Evolutionary conservation across 2,888 invertebrate species (phyloP), one percentile per base, ranked within the genome.

Genomic region (Hydriomena furcata): DNA sequence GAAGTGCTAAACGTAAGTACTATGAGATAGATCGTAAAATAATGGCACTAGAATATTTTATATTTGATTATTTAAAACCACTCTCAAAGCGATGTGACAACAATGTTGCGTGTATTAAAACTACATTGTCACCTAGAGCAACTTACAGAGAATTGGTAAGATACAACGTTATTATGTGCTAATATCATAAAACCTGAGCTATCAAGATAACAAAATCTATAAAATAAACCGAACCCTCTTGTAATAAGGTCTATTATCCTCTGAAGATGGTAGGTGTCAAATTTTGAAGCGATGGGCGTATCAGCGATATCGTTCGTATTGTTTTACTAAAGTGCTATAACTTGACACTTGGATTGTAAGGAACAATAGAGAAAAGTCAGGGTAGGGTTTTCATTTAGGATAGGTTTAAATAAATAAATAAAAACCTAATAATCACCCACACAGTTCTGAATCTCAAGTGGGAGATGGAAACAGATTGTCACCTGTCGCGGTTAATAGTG

Each of bases 91-190:
- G 13, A 17, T 10, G 34, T 35, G 11, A 10, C 13, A 21, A 50
- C 44, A 44, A 50, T 24, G 38, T 51, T 24, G 10, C 34, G n/a
- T 27, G 35, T 24, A 32, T 32, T 25, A 37, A 42, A 40, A 25
- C 40, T 31, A 48, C 30, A 47, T 20, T 42, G 52, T 53, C 20
- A 50, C 27, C 35, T 23, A 21, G 24, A 35, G 37, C 36, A 41
- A 35, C 35, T 47, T 32, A 45, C 34, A 40, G 38, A 25, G 20
- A 34, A 11, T 12, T 43, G 27, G 32, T 47, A 28, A n/a, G n/a
- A n/a, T n/a, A 43, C 38, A 43, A 43, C 42, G 32, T 45, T 41
- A 51, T 25, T 51, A 40, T 11, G 41, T 41, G 46, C 32, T 46
- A 42, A 52, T 47, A 47, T 47, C 35, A 37, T 47, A 42, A 31